A percentile compares a stretch with the other conserved stretches of the same genome.
Evolutionary conservation across 2,113 vertebrate genomes (phyloP).

Genomic region (Orycteropus afer): DNA sequence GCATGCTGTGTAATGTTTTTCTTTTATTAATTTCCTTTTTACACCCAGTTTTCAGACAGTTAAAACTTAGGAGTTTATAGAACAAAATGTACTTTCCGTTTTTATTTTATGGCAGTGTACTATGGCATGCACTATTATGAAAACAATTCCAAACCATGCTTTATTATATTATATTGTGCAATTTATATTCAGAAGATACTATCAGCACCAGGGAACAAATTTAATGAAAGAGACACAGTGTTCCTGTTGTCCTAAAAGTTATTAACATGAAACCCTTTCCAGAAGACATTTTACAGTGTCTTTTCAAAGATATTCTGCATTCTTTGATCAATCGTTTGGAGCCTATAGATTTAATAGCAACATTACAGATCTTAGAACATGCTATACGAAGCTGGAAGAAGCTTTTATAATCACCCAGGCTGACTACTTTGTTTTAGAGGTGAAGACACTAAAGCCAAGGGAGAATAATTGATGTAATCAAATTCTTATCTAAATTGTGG

Average conservation of each 20-base stretch:
- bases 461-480: neutral
- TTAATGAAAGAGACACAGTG: conserved; percentile 52
- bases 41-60: neutral
- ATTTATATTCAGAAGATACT: conserved; percentile 70
- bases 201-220: conserved; percentile 69
- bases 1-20: conserved; percentile 64
- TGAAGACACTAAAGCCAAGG: neutral
- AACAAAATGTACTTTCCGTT: conserved; percentile 64
- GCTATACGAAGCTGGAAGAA: neutral
- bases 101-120: conserved; percentile 66
- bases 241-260: conserved; percentile 65
- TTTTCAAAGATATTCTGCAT: conserved; percentile 51
- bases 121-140: conserved; percentile 63
- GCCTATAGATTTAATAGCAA: neutral
- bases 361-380: neutral
- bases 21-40: conserved; percentile 69
- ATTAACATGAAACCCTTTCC: conserved; percentile 62
- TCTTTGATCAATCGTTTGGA: conserved; percentile 5
- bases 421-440: neutral
- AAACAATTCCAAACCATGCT: conserved; percentile 62
- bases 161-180: conserved; percentile 73
- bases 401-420: neutral
- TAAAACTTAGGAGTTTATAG: conserved; percentile 70
- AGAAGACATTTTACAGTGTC: conserved; percentile 31
- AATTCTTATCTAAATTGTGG: neutral